These are phyloP conservation scores for Chaenocephalus aceratus DNA, from an alignment of 2,113 vertebrate species.

Conservation along the genomic window DNA sequence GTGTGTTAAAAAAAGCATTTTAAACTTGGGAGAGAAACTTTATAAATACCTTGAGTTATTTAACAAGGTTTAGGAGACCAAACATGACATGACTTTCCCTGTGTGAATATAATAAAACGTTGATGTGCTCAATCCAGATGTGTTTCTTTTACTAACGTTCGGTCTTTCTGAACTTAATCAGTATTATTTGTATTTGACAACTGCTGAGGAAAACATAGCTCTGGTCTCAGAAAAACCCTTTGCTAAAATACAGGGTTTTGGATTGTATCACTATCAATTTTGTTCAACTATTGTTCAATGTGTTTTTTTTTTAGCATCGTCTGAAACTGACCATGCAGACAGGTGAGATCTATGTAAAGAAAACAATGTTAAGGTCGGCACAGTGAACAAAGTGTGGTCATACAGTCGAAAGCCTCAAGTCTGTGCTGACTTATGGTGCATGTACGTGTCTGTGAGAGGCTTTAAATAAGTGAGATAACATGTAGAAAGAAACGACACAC, in stretches of 20 bases:
- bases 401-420: background rate
- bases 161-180: background rate
- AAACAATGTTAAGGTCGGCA: background rate
- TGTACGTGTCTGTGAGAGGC: background rate
- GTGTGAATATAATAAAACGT: background rate
- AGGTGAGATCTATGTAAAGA: too few species aligned
- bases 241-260: background rate
- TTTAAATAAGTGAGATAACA: background rate
- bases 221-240: background rate
- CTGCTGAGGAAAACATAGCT: background rate
- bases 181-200: background rate
- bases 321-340: background rate
- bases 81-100: background rate
- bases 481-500: background rate
- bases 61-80: background rate
- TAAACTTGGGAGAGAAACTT: slow-evolving; percentile 5
- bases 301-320: background rate
- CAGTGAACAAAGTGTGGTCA: background rate
- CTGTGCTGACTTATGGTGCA: background rate
- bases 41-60: background rate
- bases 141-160: slow-evolving; percentile 25
- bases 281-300: too few species aligned
- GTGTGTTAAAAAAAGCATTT: background rate
- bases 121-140: background rate
- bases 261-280: too few species aligned